These are phyloP conservation scores for Mustela erminea DNA, from an alignment of 2,797 vertebrate species.

Conservation along the genomic window DNA sequence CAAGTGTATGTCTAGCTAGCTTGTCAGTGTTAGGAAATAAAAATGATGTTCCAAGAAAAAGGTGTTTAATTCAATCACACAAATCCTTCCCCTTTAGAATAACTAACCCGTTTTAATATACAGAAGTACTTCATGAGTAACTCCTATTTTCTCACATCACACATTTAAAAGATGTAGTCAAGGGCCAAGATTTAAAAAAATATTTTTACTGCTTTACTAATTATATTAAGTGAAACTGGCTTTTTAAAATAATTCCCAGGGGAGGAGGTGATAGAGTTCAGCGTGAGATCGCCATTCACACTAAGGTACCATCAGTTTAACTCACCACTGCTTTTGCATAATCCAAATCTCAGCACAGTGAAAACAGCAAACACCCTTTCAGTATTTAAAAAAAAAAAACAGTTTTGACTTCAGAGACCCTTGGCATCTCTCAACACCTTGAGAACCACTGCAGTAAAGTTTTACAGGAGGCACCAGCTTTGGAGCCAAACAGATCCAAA, in stretches of 20 bases:
- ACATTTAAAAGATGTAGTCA: not conserved
- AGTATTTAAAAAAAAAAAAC: not conserved
- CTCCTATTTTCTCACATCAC: not conserved
- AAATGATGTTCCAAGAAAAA: not conserved
- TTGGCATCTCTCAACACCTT: not conserved
- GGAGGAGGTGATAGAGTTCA: not conserved
- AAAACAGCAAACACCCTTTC: not conserved
- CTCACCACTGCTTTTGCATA: not conserved
- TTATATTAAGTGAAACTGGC: not conserved
- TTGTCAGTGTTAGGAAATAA: conserved; percentile 1
- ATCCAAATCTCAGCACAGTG: not conserved
- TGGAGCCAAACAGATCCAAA: not conserved
- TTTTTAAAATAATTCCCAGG: not conserved
- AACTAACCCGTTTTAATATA: not conserved
- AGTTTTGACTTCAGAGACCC: not conserved
- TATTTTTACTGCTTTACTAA: not conserved
- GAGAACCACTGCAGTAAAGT: not conserved
- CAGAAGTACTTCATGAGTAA: not conserved
- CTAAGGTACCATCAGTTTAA: not conserved
- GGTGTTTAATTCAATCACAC: not conserved
- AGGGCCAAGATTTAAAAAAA: conserved; percentile 9
- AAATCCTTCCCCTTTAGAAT: not conserved
- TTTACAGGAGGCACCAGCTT: not conserved
- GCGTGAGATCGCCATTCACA: not conserved
- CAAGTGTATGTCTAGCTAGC: not conserved